These are phyloP conservation scores for Pollenia angustigena DNA, from an alignment of 2,888 invertebrate genomes.

Conservation along the genomic window DNA sequence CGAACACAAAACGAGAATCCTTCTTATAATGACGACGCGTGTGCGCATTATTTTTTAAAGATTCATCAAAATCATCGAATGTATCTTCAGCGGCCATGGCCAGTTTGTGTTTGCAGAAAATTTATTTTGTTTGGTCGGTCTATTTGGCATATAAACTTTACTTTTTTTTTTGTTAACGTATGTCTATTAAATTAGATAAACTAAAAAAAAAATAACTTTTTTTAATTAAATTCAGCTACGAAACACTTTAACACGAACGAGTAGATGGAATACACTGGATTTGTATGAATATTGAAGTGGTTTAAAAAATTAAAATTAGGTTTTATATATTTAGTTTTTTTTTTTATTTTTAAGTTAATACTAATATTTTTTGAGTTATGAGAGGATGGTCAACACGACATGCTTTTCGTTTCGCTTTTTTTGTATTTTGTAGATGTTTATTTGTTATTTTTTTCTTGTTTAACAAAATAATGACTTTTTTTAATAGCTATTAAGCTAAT, in stretches of 20 bases:
- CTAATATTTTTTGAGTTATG: background rate
- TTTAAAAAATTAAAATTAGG: background rate
- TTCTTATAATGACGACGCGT: slow-evolving; percentile 92
- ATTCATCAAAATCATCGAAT: slow-evolving; percentile 49
- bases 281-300: background rate
- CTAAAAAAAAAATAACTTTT: background rate
- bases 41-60: slow-evolving; percentile 47
- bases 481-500: slow-evolving; percentile 18
- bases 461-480: slow-evolving; percentile 29
- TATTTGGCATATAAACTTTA: slow-evolving; percentile 35
- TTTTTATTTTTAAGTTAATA: background rate
- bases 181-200: background rate
- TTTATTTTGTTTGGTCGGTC: slow-evolving; percentile 43
- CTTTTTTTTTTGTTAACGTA: background rate
- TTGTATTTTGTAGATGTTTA: slow-evolving; percentile 5
- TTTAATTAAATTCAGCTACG: slow-evolving; percentile 22
- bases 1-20: slow-evolving; percentile 92
- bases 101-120: slow-evolving; percentile 31
- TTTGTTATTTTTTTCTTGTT: slow-evolving; percentile 9
- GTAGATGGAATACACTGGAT: background rate
- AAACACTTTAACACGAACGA: slow-evolving; percentile 47
- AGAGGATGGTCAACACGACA: slow-evolving; percentile 42
- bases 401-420: slow-evolving; percentile 20
- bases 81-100: slow-evolving; percentile 65
- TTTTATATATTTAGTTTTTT: slow-evolving; percentile 8